Evolutionary conservation across 2,888 invertebrate genomes (phyloP).

Genomic region (Dysmachus trigonus): DNA sequence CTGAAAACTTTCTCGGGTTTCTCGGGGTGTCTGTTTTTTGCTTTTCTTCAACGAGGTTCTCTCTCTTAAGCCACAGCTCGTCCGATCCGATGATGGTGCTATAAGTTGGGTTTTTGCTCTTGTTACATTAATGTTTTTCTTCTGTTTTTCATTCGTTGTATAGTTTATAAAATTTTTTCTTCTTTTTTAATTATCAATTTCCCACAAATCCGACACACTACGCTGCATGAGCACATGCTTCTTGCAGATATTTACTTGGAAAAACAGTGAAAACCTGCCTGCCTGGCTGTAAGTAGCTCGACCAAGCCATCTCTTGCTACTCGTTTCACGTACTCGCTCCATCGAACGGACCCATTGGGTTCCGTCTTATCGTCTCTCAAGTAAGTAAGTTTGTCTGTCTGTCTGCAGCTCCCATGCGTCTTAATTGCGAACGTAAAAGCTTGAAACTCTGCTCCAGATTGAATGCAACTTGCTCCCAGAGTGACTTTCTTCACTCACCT

Average conservation of each 20-base stretch:
- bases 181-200: slow-evolving; percentile 13
- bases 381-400: neutral
- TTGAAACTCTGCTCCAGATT: slow-evolving; percentile 3
- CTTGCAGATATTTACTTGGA: neutral
- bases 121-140: neutral
- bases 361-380: neutral
- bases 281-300: neutral
- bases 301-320: neutral
- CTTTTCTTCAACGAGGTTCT: neutral
- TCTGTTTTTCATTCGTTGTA: neutral
- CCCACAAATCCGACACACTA: slow-evolving; percentile 14
- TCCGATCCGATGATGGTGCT: neutral
- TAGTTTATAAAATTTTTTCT: neutral
- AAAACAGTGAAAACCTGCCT: slow-evolving; percentile 13
- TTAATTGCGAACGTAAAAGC: slow-evolving; percentile 12
- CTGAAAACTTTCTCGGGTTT: slow-evolving; percentile 40
- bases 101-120: neutral
- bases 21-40: slow-evolving; percentile 26
- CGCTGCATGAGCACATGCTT: neutral
- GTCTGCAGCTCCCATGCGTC: neutral
- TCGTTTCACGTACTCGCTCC: neutral
- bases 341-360: neutral
- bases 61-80: neutral
- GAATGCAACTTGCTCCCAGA: neutral
- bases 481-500: slow-evolving; percentile 35